These are phyloP conservation scores for Panthera uncia DNA, from an alignment of 2,113 vertebrate genomes.

Conservation along the genomic window DNA sequence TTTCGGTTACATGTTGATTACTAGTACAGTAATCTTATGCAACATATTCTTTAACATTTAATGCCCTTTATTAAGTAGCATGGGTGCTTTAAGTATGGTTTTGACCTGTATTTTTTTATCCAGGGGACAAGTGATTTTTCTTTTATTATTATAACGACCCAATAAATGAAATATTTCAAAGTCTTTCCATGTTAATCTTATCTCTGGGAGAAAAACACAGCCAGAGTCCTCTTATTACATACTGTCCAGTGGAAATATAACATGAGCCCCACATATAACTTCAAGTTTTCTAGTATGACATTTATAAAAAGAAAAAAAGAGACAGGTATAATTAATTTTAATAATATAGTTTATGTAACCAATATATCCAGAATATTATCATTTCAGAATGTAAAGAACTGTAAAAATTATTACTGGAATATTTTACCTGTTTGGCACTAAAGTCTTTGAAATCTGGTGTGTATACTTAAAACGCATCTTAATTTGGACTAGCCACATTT, in stretches of 20 bases:
- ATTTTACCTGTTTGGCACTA: not conserved
- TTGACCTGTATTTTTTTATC: conserved; percentile 9
- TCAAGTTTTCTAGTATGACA: not conserved
- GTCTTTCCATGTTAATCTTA: conserved; percentile 48
- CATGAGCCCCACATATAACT: not conserved
- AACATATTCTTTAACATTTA: not conserved
- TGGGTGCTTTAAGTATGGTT: not conserved
- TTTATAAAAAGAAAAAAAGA: conserved; percentile 18
- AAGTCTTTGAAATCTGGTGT: not conserved
- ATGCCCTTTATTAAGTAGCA: not conserved
- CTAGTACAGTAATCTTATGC: not conserved
- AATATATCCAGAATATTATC: not conserved
- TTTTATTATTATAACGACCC: conserved; percentile 3
- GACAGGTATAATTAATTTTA: not conserved
- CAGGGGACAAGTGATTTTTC: not conserved
- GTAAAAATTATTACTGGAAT: not conserved
- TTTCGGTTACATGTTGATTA: not conserved
- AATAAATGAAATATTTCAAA: conserved; percentile 41
- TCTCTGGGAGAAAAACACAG: not conserved
- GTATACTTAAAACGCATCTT: not conserved
- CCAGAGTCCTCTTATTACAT: not conserved
- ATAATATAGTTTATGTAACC: not conserved
- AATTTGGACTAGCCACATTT: not conserved
- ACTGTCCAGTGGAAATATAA: not conserved
- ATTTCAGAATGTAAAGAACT: not conserved